Evolutionary conservation across 1,140 invertebrate species (phyloP).

Genomic region (Drosophila obscura): DNA sequence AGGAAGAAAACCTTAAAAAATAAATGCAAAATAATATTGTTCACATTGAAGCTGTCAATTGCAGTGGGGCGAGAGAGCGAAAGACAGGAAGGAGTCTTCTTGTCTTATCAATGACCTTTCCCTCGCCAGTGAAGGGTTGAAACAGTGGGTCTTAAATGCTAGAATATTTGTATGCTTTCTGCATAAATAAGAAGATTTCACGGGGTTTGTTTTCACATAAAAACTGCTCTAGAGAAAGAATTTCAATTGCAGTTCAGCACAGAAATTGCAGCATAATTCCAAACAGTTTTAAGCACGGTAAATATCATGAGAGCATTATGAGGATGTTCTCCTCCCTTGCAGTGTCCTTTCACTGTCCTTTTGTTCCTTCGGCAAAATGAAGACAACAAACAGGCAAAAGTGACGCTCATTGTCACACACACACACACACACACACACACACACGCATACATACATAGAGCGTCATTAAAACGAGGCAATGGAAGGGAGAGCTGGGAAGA

Average conservation of each 20-base stretch:
- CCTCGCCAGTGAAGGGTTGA: not conserved
- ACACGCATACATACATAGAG: not conserved
- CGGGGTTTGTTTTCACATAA: too few relatives aligned
- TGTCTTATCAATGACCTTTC: slow-evolving; percentile 44
- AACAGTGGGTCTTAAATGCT: slow-evolving; percentile 40
- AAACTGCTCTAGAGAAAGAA: too few relatives aligned
- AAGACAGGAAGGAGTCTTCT: not conserved
- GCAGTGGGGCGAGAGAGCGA: slow-evolving; percentile 29
- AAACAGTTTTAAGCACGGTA: not conserved
- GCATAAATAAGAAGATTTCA: too few relatives aligned
- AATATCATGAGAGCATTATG: slow-evolving; percentile 8
- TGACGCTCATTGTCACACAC: slow-evolving; percentile 43
- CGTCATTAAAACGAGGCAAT: slow-evolving; percentile 49
- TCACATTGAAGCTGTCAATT: slow-evolving; percentile 71
- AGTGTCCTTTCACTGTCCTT: slow-evolving; percentile 9
- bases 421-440: slow-evolving; percentile 23
- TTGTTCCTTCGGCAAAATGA: slow-evolving; percentile 43
- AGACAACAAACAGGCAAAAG: slow-evolving; percentile 66
- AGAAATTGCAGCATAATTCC: not conserved
- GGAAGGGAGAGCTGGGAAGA: not conserved
- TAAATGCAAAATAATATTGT: slow-evolving; percentile 75
- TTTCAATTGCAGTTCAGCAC: too few relatives aligned
- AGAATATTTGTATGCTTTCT: too few relatives aligned
- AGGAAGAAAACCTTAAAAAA: slow-evolving; percentile 22
- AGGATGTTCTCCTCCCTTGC: too few relatives aligned